Evolutionary conservation across 2,797 vertebrate species (phyloP).

Genomic region (Phoeniculus purpureus): DNA sequence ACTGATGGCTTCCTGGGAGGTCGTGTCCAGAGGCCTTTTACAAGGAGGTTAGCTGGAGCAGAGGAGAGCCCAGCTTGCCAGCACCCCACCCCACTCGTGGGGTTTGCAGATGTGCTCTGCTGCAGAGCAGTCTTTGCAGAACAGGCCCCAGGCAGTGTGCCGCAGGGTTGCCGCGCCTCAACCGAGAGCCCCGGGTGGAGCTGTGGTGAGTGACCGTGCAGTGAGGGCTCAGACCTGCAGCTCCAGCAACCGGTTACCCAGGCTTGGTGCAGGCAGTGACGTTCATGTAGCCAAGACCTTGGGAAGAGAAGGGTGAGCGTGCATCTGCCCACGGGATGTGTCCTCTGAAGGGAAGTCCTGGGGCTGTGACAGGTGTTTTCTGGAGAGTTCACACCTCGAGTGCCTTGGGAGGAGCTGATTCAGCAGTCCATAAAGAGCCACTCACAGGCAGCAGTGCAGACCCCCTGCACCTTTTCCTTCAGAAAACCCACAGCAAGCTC

Average conservation of each 20-base stretch:
- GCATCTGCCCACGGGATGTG: not conserved
- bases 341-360: not conserved
- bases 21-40: not conserved
- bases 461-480: not conserved
- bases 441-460: not conserved
- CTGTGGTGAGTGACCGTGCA: not conserved
- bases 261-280: not conserved
- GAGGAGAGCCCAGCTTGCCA: not conserved
- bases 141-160: too few relatives aligned
- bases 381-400: not conserved
- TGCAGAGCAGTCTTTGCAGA: not conserved
- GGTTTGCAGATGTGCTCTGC: not conserved
- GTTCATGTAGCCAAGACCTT: not conserved
- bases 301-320: not conserved
- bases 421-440: not conserved
- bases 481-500: not conserved
- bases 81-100: not conserved
- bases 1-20: not conserved
- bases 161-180: not conserved
- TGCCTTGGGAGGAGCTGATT: not conserved
- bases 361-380: not conserved
- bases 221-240: accelerated
- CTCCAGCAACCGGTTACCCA: not conserved
- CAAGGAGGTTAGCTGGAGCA: not conserved
- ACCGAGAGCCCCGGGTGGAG: not conserved